These are phyloP conservation scores for Carcharodon carcharias DNA, from an alignment of 2,797 vertebrate species.

Conservation along the genomic window DNA sequence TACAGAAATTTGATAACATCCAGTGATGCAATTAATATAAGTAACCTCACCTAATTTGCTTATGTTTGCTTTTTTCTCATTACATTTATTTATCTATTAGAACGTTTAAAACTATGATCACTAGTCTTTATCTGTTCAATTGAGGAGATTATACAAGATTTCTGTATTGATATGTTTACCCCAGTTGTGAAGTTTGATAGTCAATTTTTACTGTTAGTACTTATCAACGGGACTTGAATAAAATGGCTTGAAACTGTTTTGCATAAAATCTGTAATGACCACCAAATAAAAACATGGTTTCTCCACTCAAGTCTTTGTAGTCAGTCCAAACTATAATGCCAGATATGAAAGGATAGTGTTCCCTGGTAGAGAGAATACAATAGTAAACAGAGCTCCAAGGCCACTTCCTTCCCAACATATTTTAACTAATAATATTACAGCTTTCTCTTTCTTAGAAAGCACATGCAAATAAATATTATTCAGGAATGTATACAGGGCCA, in stretches of 20 bases:
- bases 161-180: neutral
- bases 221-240: neutral
- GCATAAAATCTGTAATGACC: neutral
- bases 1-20: neutral
- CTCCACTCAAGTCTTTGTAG: neutral
- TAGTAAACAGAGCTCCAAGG: neutral
- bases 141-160: neutral
- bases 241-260: neutral
- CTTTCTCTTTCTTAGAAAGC: neutral
- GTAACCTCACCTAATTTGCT: neutral
- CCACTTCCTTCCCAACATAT: neutral
- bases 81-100: neutral
- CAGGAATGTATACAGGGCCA: no score
- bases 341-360: neutral
- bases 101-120: neutral
- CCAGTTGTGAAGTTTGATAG: neutral
- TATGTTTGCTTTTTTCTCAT: neutral
- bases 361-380: neutral
- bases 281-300: neutral
- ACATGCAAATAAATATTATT: neutral
- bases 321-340: neutral
- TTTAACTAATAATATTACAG: neutral
- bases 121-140: neutral
- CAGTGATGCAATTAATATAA: neutral
- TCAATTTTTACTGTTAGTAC: neutral